These are phyloP conservation scores for Nomada ruficornis DNA, from an alignment of 2,888 invertebrate genomes.

Conservation along the genomic window DNA sequence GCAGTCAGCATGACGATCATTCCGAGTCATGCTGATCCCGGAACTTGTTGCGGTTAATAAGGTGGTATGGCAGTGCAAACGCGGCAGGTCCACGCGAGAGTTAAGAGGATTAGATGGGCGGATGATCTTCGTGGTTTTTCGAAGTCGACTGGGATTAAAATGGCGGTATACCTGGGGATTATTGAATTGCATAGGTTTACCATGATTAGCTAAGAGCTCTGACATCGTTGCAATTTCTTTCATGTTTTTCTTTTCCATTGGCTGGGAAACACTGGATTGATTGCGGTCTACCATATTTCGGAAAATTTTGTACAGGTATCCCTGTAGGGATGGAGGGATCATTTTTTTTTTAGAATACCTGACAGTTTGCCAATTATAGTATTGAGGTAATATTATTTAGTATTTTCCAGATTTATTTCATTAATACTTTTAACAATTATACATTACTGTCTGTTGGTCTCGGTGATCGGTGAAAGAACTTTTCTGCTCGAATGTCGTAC, in stretches of 20 bases:
- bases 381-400: too few relatives aligned
- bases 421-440: too few relatives aligned
- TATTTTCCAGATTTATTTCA: too few relatives aligned
- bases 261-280: too few relatives aligned
- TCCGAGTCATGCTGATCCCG: slow-evolving; percentile 52
- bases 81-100: slow-evolving; percentile 26
- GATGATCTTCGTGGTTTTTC: slow-evolving; percentile 22
- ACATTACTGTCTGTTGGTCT: too few relatives aligned
- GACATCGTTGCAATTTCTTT: neutral
- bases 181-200: neutral
- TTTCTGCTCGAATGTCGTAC: too few relatives aligned
- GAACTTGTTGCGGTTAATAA: slow-evolving; percentile 44
- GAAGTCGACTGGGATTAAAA: slow-evolving; percentile 29
- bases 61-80: slow-evolving; percentile 28
- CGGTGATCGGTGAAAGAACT: too few relatives aligned
- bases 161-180: slow-evolving; percentile 1
- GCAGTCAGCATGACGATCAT: slow-evolving; percentile 68
- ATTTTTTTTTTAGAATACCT: too few relatives aligned
- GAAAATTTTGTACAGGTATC: too few relatives aligned
- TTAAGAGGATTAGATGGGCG: slow-evolving; percentile 27
- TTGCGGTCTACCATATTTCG: too few relatives aligned
- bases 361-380: too few relatives aligned
- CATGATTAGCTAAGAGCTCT: neutral
- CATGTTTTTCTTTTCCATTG: neutral
- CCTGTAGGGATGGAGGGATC: too few relatives aligned